Evolutionary conservation across 2,797 vertebrate genomes (phyloP).

Genomic region (Anguilla anguilla): DNA sequence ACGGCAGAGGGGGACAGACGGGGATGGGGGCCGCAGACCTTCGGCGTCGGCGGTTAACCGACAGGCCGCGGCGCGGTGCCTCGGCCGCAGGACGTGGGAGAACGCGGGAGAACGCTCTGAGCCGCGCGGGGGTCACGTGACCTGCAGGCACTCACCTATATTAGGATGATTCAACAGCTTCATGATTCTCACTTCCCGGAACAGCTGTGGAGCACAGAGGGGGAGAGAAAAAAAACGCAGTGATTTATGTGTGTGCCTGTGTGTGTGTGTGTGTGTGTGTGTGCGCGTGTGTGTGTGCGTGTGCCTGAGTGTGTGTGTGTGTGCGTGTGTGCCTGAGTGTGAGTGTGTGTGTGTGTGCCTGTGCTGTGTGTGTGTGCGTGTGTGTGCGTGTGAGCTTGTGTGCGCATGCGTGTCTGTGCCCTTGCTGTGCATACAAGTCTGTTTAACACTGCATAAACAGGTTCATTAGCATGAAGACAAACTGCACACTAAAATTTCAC

Average conservation of each 20-base stretch:
- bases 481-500: neutral
- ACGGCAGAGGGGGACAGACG: neutral
- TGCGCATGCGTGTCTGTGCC: neutral
- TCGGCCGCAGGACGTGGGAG: neutral
- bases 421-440: neutral
- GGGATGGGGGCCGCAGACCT: neutral
- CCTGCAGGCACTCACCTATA: conserved; percentile 80
- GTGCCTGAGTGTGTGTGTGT: no score
- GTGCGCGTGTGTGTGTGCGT: no score
- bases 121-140: neutral
- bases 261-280: no score
- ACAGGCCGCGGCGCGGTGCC: neutral
- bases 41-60: neutral
- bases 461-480: neutral
- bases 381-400: neutral
- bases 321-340: neutral
- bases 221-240: neutral
- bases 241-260: no score
- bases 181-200: conserved; percentile 95
- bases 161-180: conserved; percentile 94
- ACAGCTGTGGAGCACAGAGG: conserved; percentile 73
- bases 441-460: neutral
- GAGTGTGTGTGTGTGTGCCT: no score
- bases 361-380: no score
- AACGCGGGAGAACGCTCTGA: neutral